Evolutionary conservation across 2,888 invertebrate species (phyloP), one percentile per base, ranked within the genome.

Genomic region (Clunio marinus): DNA sequence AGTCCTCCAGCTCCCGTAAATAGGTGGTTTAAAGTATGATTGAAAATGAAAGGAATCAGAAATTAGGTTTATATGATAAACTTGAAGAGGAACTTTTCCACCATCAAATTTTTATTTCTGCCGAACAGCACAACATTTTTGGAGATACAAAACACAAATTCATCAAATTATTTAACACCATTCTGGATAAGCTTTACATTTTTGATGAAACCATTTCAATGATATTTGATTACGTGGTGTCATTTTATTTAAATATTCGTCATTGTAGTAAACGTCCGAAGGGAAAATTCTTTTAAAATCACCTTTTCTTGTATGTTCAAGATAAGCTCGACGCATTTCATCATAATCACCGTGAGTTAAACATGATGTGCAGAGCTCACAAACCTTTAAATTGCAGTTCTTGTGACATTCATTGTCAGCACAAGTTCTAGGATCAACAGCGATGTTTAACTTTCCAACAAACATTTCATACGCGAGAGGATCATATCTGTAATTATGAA

Each of bases 281-380:
- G 62, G 62, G 35, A 62, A 62, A 15, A 62, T 2, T 41, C 62
- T 62, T 20, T 37, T 62, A 8, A 62, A 62, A 22, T 37, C 37
- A 7, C 62, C 62, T 20, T 13, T 10, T 13, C 35, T 37, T 25
- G 24, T 62, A 22, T 62, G 62, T 41, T 62, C 62, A 5, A n/a
- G 37, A 62, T 37, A 37, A 37, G 62, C 62, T 62, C 20, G 41
- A 8, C 15, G 32, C 20, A 41, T 35, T 24, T 37, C 7, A 13
- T 24, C 17, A 27, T n/a, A 17, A 13, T 32, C 8, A 0, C 1
- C 28, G 15, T 2, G 2, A 15, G 7, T 20, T 1, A 59, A 15
- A 28, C 59, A 59, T 1, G 59, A 32, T 17, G 28, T 32, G 13
- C 59, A 59, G 10, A 32, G 10, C 13, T 17, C 17, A 13, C 59